Percentiles rank a stretch among this genome's conserved stretches.
Evolutionary conservation across 2,888 invertebrate genomes (phyloP).

Genomic region (Cephus pulcher): DNA sequence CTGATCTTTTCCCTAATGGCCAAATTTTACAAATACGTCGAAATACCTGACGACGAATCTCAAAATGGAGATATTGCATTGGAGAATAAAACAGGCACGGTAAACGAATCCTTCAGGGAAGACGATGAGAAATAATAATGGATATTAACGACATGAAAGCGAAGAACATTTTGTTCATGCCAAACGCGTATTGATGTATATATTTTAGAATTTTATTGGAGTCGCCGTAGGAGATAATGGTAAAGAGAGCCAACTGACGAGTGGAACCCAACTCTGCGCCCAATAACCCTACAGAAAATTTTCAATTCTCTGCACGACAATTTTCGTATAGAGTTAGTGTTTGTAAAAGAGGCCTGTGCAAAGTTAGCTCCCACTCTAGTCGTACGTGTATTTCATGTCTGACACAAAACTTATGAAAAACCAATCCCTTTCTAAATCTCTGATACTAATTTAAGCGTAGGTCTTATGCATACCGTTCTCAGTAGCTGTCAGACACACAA

Average conservation of each 20-base stretch:
- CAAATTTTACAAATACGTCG: slow-evolving; percentile 80
- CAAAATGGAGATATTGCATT: slow-evolving; percentile 24
- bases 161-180: background rate
- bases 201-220: background rate
- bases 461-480: too few species aligned
- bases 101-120: slow-evolving; percentile 31
- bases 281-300: background rate
- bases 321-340: background rate
- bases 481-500: background rate
- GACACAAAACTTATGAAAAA: background rate
- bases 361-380: background rate
- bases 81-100: slow-evolving; percentile 30
- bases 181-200: background rate
- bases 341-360: background rate
- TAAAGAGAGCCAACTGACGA: background rate
- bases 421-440: too few species aligned
- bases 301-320: background rate
- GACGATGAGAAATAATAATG: slow-evolving; percentile 36
- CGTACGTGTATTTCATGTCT: background rate
- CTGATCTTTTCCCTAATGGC: slow-evolving; percentile 85
- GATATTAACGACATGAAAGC: background rate
- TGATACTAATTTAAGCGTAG: too few species aligned
- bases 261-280: background rate
- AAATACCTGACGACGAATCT: slow-evolving; percentile 59
- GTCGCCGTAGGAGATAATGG: background rate